Evolutionary conservation across 2,888 invertebrate species (phyloP).

Genomic region (Dermolepida albohirtum): DNA sequence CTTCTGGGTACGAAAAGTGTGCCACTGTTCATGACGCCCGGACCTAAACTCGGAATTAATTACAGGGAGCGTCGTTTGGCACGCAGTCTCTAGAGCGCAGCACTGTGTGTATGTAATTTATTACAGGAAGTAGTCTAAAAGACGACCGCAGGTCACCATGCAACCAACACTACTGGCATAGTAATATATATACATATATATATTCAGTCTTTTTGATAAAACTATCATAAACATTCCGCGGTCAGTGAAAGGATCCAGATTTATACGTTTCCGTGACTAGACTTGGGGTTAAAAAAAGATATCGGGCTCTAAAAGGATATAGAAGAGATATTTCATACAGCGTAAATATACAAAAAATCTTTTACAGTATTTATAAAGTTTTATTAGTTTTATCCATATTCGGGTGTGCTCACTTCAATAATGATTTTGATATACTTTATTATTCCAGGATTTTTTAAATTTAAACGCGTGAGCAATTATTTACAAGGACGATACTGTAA

Average conservation of each 20-base stretch:
- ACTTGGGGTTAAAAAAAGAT: too few relatives aligned
- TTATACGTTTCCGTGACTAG: conserved; percentile 23
- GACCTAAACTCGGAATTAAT: conserved; percentile 20
- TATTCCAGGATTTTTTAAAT: too few relatives aligned
- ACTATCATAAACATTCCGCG: conserved; percentile 31
- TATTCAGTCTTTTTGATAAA: conserved; percentile 16
- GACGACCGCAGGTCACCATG: conserved; percentile 19
- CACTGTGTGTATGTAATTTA: conserved; percentile 21
- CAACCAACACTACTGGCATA: conserved; percentile 3
- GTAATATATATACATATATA: background rate
- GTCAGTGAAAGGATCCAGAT: conserved; percentile 30
- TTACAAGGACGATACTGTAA: too few relatives aligned
- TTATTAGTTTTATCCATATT: too few relatives aligned
- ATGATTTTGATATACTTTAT: too few relatives aligned
- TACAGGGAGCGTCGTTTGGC: conserved; percentile 18
- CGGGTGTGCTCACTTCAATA: too few relatives aligned
- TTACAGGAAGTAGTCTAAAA: conserved; percentile 19
- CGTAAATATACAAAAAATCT: too few relatives aligned
- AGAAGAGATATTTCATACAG: too few relatives aligned
- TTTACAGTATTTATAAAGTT: too few relatives aligned
- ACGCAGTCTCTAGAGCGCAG: conserved; percentile 15
- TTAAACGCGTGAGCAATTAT: too few relatives aligned
- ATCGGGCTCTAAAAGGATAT: too few relatives aligned
- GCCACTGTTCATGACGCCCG: background rate
- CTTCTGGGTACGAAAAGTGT: conserved; percentile 8